Conservation (phyloP, 2,888 invertebrate genomes). For the Leptinotarsa tumamoca region DNA sequence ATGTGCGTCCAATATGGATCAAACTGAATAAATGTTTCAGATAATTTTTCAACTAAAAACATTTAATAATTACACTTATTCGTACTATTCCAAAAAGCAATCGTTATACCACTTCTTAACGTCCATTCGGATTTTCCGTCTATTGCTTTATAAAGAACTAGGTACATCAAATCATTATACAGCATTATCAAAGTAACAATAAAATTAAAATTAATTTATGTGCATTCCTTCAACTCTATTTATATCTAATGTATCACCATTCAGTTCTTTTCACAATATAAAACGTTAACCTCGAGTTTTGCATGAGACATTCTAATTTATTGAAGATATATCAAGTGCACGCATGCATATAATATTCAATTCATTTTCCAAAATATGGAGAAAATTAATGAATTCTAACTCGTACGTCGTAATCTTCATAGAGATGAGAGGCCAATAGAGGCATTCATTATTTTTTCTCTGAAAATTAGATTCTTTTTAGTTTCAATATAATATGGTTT, state of each 20-base stretch:
- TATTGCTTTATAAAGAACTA: not conserved
- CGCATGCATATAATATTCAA: not conserved
- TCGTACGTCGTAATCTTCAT: too few species aligned
- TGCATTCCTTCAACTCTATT: conserved; percentile 10
- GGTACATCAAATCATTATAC: not conserved
- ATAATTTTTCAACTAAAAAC: too few species aligned
- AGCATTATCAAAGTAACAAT: conserved; percentile 1
- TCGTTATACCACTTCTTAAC: not conserved
- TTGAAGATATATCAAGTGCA: conserved; percentile 1
- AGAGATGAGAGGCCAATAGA: too few species aligned
- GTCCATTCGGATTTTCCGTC: not conserved
- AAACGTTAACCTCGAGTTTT: conserved; percentile 13
- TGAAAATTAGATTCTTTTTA: too few species aligned
- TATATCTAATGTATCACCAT: conserved; percentile 1
- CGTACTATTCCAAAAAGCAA: too few species aligned
- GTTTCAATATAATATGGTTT: too few species aligned
- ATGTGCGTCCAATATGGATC: too few species aligned
- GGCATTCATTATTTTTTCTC: too few species aligned
- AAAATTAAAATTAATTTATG: conserved; percentile 12
- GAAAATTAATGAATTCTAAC: not conserved
- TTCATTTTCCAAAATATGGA: not conserved
- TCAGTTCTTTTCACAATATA: not conserved
- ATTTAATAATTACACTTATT: too few species aligned
- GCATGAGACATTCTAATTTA: conserved; percentile 7
- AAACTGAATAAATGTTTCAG: too few species aligned